Percentiles rank a stretch among this genome's conserved stretches.
These are phyloP conservation scores for Ditula angustiorana DNA, from an alignment of 2,888 invertebrate species.

Conservation along the genomic window DNA sequence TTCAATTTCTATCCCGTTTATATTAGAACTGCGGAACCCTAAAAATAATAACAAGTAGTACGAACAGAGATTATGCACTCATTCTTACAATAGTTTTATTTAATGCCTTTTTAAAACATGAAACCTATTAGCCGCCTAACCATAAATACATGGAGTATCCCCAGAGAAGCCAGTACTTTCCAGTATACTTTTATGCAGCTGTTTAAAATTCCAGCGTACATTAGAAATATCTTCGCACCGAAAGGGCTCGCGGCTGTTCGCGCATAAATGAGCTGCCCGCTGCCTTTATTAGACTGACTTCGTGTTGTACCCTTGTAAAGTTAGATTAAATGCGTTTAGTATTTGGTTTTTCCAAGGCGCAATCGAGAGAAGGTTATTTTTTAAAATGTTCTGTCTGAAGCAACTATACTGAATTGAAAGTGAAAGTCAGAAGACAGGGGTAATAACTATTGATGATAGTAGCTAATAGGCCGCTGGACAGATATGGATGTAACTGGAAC, in stretches of 20 bases:
- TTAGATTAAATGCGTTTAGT: slow-evolving; percentile 4
- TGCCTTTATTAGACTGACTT: background rate
- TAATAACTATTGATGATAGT: too few species aligned
- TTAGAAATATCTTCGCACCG: slow-evolving; percentile 42
- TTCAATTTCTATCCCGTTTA: too few species aligned
- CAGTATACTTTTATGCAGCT: slow-evolving; percentile 13
- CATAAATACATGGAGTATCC: background rate
- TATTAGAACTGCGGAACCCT: too few species aligned
- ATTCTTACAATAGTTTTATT: background rate
- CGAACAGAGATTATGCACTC: too few species aligned
- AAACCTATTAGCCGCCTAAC: background rate
- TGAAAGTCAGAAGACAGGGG: too few species aligned
- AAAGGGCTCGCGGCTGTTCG: slow-evolving; percentile 36
- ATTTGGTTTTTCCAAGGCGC: background rate
- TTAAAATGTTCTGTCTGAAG: too few species aligned
- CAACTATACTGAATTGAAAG: too few species aligned
- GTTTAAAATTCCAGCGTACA: slow-evolving; percentile 39
- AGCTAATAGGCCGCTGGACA: too few species aligned
- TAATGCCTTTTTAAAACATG: background rate
- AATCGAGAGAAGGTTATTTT: background rate
- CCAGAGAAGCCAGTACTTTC: background rate
- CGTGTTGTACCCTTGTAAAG: background rate
- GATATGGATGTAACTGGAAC: too few species aligned
- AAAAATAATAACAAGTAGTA: too few species aligned
- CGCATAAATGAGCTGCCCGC: slow-evolving; percentile 44